Base-by-base conservation (phyloP, 92 coral and sea anemone genomes). In the Phenganax marumi region DNA sequence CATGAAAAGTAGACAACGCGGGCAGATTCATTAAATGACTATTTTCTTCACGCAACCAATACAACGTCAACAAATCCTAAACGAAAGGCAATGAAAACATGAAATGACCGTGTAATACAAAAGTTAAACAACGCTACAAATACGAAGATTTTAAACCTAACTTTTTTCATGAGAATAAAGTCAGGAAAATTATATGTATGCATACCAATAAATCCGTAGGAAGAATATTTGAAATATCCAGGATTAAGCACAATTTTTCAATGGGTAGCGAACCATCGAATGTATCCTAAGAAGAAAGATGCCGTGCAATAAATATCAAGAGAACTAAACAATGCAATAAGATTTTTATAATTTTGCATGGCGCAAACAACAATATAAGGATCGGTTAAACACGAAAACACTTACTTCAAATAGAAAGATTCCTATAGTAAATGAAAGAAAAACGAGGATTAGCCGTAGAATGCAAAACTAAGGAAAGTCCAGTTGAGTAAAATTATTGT, bases 141-240 rank as follows among this genome's bases (percentile, higher is more conserved):
- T 4, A 33, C 43, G 43, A 33, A 33, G 43, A 33, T 33, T 33
- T 4, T 33, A 33, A 1, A 33, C 43, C 43, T 1, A 33, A 33
- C 43, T 33, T 33, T 33, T 33, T 33, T 33, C 43, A 1, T 1
- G 43, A 33, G 43, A 33, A 33, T 33, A 4, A 33, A 33, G 43
- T 33, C 43, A 33, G 43, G 43, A 33, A 33, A 33, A 33, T 33
- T 33, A 33, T 33, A 33, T 33, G 43, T 33, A 50, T 17, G 13
- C 90, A 81, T 79, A 91, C 99, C 97, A 96, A 85, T 19, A 96
- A 68, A 82, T 91, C 90, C 0, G 89, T 70, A 10, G 99, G 97
- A 48, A 61, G 85, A 50, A 96, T 89, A 26, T 92, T 92, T 0
- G 99, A 96, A 13, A 85, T 82, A 83, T 96, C 93, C 8, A 96